Evolutionary conservation across 2,797 vertebrate species (phyloP).

Genomic region (Hephaestus fuliginosus): DNA sequence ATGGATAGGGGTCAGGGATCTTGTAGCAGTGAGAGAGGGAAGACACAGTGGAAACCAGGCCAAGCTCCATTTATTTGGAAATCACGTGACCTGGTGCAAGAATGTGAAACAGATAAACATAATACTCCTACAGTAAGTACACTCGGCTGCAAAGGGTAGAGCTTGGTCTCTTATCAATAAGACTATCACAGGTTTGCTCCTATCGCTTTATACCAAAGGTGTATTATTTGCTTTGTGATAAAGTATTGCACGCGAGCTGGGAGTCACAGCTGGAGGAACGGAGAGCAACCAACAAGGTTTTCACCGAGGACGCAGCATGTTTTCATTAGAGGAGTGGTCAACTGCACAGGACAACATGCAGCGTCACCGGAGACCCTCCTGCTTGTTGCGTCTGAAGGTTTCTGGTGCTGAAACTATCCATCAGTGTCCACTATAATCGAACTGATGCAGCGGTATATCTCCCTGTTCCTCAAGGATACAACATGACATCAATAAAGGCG

Average conservation of each 20-base stretch:
- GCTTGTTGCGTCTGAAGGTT: constrained; percentile 32
- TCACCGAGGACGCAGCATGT: constrained; percentile 26
- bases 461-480: constrained; percentile 43
- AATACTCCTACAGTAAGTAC: neutral
- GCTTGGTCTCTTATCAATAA: neutral
- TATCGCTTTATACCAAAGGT: neutral
- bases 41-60: constrained; percentile 42
- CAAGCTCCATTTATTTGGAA: constrained; percentile 49
- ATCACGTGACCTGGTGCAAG: constrained; percentile 23
- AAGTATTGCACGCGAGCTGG: neutral
- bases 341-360: constrained; percentile 25
- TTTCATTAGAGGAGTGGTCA: constrained; percentile 37
- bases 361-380: constrained; percentile 45
- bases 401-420: neutral
- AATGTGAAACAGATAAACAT: constrained; percentile 35
- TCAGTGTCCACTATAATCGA: constrained; percentile 24
- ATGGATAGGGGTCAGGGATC: constrained; percentile 73
- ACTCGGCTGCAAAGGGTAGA: neutral
- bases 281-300: neutral
- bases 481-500: constrained; percentile 32
- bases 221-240: constrained; percentile 16
- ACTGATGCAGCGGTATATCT: constrained; percentile 24
- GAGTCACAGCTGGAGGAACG: neutral
- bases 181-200: neutral
- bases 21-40: constrained; percentile 42